Base-by-base conservation (phyloP, 1,140 invertebrate species). In the Macrobrachium rosenbergii region DNA sequence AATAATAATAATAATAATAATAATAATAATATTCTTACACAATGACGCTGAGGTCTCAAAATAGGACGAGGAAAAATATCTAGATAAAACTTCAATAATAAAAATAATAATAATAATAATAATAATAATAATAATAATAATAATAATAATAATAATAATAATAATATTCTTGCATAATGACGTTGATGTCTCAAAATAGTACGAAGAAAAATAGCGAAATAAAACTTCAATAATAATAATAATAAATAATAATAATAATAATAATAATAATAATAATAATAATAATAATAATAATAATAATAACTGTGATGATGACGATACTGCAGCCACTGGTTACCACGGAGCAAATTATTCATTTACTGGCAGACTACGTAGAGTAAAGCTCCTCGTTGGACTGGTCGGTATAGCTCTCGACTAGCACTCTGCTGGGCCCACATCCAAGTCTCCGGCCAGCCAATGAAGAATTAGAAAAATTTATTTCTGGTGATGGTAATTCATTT, bases 1-100 rank as follows among this genome's bases (percentile, higher is more conserved):
- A 69, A 69, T 69, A 69, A 69, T n/a, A 69, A 69, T 69, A 21
- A 69, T 69, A 69, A 69, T 69, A 69, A 69, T 69, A 21, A 69
- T 23, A 69, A 69, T 69, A 69, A 69, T 69, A 69, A n/a, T 69
- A n/a, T 23, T 37, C 28, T 37, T 37, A 3, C 28, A 37, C 28
- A 37, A 37, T 37, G 3, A 37, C 1, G 28, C 3, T 3, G 28
- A 37, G 28, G 28, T 37, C 28, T 37, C 28, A 37, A 37, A 23
- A 69, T 23, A 23, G 19, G 11, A 8, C 28, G 28, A 69, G n/a
- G 19, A 69, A 23, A 69, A 69, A 37, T 37, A 37, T 1, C 28
- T 7, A 10, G 12, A 10, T 6, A 64, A 19, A 7, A 14, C 21
- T 19, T 19, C 21, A 14, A 14, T 64, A 21, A 14, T 64, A 14